phyloP scores from a whole-genome alignment of 1,140 invertebrate species.

The Plectrocnemia conspersa region DNA sequence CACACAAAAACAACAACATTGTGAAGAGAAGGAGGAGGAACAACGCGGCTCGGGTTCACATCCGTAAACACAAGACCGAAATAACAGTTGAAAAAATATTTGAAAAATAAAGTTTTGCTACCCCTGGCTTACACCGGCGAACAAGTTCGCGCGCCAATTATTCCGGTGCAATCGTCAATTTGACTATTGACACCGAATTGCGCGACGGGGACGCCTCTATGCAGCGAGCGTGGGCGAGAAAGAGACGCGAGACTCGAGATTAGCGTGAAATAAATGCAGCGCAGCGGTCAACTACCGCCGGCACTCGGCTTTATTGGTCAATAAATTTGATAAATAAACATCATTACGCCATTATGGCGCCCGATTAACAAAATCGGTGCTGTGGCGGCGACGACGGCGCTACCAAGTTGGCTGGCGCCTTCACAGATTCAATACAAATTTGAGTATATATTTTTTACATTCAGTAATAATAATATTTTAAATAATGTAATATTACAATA shows the following conservation, averaged over 20 bases:
- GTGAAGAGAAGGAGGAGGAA: background rate
- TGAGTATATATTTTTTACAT: too few species aligned
- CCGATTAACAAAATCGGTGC: too few species aligned
- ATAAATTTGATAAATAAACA: background rate
- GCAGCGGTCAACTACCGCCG: constrained; percentile 9
- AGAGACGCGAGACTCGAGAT: constrained; percentile 6
- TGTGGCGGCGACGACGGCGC: too few species aligned
- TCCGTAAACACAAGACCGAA: constrained; percentile 14
- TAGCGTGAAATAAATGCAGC: constrained; percentile 9
- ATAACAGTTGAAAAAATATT: background rate
- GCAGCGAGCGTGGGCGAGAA: constrained; percentile 5
- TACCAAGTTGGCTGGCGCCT: too few species aligned
- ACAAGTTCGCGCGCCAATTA: constrained; percentile 8
- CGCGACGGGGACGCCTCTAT: constrained; percentile 8
- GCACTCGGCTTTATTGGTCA: background rate
- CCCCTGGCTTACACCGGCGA: background rate
- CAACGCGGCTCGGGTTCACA: constrained; percentile 14
- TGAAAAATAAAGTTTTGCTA: background rate
- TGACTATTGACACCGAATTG: background rate
- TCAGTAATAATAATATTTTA: too few species aligned
- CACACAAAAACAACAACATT: background rate
- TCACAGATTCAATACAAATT: too few species aligned
- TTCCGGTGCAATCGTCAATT: constrained; percentile 7
- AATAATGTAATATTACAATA: too few species aligned
- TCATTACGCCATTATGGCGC: too few species aligned